Percentiles rank a stretch among this genome's conserved stretches.
Conservation (phyloP, 2,797 vertebrate genomes). For the Sebastiscus tertius region DNA sequence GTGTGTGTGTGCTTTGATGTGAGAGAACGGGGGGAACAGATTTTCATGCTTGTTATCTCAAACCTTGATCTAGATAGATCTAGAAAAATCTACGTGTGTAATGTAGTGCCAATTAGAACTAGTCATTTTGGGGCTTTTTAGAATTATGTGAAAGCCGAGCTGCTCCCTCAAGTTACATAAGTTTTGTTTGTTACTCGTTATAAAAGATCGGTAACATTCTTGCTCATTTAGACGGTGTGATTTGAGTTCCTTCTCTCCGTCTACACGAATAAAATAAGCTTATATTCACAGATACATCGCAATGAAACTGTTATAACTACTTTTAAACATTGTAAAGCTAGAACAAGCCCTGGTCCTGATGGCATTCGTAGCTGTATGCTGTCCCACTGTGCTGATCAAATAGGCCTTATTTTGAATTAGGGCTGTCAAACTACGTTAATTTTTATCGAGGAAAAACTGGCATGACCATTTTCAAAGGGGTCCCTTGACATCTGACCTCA, state of each 20-base stretch:
- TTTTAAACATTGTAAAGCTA: not conserved
- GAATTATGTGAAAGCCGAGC: not conserved
- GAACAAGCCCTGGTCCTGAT: not conserved
- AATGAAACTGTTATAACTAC: not conserved
- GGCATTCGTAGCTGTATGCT: not conserved
- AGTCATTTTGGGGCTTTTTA: not conserved
- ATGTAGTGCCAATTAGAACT: not conserved
- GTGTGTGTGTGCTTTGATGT: not conserved
- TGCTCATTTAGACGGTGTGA: not conserved
- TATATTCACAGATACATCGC: not conserved
- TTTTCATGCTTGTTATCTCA: not conserved
- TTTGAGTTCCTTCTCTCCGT: not conserved
- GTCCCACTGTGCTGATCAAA: not conserved
- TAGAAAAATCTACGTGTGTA: not conserved
- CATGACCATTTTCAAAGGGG: no score
- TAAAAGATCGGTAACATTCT: not conserved
- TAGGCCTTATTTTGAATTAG: not conserved
- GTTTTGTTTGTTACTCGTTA: not conserved
- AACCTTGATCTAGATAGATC: not conserved
- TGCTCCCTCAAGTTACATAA: not conserved
- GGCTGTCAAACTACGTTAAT: no score
- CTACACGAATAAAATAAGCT: not conserved
- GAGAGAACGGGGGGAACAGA: not conserved
- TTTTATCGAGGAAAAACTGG: no score
- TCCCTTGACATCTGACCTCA: no score